Percentiles rank a stretch among this genome's conserved stretches.
These are phyloP conservation scores for Tiaroga cobitis DNA, from an alignment of 2,797 vertebrate species.

Conservation along the genomic window DNA sequence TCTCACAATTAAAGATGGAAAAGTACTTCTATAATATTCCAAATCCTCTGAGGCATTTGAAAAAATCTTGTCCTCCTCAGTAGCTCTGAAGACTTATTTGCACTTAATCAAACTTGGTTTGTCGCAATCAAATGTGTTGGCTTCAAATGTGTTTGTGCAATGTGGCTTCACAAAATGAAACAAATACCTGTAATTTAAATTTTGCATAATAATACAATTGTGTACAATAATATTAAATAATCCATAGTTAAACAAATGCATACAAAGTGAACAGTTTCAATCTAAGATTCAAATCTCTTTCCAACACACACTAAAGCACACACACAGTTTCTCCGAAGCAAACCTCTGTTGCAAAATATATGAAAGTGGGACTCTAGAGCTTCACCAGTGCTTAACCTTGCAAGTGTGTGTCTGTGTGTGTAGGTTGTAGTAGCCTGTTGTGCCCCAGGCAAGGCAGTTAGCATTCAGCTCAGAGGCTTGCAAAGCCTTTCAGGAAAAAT, in stretches of 20 bases:
- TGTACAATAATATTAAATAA: background rate
- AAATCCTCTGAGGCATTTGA: background rate
- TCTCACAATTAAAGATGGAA: background rate
- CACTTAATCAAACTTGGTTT: background rate
- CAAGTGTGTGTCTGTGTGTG: constrained; percentile 64
- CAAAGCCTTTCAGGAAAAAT: constrained; percentile 67
- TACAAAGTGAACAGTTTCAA: background rate
- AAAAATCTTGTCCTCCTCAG: background rate
- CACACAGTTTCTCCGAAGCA: background rate
- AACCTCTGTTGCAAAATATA: constrained; percentile 43
- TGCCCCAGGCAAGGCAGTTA: constrained; percentile 60
- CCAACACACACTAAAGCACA: constrained; percentile 7
- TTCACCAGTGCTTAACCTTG: constrained; percentile 61
- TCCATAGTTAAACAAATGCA: background rate
- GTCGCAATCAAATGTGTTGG: background rate
- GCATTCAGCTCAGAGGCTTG: constrained; percentile 53
- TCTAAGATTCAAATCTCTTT: background rate
- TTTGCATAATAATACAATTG: background rate
- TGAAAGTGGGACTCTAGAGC: constrained; percentile 48
- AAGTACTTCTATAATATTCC: background rate
- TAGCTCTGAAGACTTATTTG: background rate
- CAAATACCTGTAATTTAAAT: background rate
- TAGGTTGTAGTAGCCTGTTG: constrained; percentile 73
- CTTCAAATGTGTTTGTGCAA: background rate
- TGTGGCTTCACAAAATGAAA: background rate